Percentiles rank a stretch among this genome's conserved stretches.
These are phyloP conservation scores for Pipistrellus pygmaeus DNA, from an alignment of 2,797 vertebrate species.

Conservation along the genomic window DNA sequence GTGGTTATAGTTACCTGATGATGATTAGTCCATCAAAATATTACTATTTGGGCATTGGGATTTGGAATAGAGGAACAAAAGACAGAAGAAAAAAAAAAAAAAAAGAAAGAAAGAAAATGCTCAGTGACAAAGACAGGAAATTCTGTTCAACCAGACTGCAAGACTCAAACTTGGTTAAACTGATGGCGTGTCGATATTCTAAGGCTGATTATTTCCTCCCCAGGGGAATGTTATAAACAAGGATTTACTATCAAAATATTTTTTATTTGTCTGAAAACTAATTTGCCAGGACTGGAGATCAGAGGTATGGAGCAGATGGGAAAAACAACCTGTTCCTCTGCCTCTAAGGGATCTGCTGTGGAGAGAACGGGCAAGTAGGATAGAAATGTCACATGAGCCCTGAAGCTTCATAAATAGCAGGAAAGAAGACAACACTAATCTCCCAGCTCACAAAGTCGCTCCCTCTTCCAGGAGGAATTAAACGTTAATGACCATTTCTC, in stretches of 20 bases:
- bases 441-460: constrained; percentile 54
- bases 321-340: constrained; percentile 70
- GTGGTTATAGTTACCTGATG: background rate
- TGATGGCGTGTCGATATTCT: constrained; percentile 66
- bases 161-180: constrained; percentile 57
- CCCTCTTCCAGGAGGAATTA: constrained; percentile 67
- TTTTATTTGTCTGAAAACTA: constrained; percentile 83
- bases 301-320: constrained; percentile 76
- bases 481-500: constrained; percentile 75
- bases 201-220: constrained; percentile 72
- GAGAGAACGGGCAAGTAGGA: constrained; percentile 63
- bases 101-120: constrained; percentile 48
- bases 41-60: background rate
- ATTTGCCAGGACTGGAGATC: constrained; percentile 80
- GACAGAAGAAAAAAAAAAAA: constrained; percentile 12
- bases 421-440: constrained; percentile 68
- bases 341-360: constrained; percentile 75
- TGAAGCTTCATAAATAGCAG: constrained; percentile 71
- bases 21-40: constrained; percentile 17
- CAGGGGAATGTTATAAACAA: constrained; percentile 80
- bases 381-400: constrained; percentile 80
- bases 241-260: constrained; percentile 83
- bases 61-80: constrained; percentile 60
- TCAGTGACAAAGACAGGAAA: constrained; percentile 63
- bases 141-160: constrained; percentile 45